Conservation (phyloP, 2,113 vertebrate genomes). For the Falco punctatus region DNA sequence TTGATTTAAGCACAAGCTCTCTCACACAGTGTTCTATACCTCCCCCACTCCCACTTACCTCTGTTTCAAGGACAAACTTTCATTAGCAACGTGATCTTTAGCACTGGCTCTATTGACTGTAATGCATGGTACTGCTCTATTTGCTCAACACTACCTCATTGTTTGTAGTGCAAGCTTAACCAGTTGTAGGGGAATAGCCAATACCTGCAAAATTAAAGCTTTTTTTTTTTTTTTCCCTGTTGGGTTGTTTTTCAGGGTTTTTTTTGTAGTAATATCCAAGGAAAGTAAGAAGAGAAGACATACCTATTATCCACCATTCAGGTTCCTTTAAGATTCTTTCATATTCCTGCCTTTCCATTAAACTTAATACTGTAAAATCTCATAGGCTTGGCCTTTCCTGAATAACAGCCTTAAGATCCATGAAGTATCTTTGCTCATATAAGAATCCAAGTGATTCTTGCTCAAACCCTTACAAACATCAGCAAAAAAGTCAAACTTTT, state of each 20-base stretch:
- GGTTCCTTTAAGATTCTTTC: not conserved
- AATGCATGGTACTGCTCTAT: slow-evolving; percentile 48
- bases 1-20: not conserved
- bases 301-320: not conserved
- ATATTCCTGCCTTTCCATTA: not conserved
- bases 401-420: not conserved
- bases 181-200: slow-evolving; percentile 7
- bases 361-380: not conserved
- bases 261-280: not conserved
- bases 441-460: not conserved
- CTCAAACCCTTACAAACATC: not conserved
- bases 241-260: not conserved
- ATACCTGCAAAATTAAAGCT: not conserved
- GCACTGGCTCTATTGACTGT: slow-evolving; percentile 73
- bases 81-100: slow-evolving; percentile 82
- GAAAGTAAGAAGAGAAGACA: not conserved
- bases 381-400: not conserved
- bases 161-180: slow-evolving; percentile 71
- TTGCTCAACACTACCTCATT: slow-evolving; percentile 71
- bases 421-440: not conserved
- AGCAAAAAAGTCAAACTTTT: not conserved
- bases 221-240: not conserved
- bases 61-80: slow-evolving; percentile 67
- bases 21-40: not conserved
- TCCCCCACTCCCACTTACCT: slow-evolving; percentile 21